Conservation (phyloP, 2,888 invertebrate genomes). For the Lypha dubia region DNA sequence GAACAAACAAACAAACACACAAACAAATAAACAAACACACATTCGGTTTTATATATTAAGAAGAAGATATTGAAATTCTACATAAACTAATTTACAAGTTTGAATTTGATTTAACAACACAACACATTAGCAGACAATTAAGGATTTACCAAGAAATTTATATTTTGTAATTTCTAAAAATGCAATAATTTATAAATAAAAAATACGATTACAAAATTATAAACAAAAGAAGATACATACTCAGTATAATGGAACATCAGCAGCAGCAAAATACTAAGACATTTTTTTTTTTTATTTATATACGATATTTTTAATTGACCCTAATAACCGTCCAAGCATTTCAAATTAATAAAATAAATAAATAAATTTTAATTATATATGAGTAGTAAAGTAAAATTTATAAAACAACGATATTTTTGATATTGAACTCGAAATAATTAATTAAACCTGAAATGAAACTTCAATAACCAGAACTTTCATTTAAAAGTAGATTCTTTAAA, state of each 20-base stretch:
- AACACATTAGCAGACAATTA: conserved; percentile 45
- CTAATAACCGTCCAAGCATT: conserved; percentile 68
- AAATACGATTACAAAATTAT: no score
- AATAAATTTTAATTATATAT: background rate
- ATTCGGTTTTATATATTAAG: no score
- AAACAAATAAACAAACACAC: no score
- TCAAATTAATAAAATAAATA: conserved; percentile 40
- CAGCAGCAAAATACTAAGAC: conserved; percentile 11
- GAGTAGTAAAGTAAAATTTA: conserved; percentile 49
- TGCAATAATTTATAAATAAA: conserved; percentile 12
- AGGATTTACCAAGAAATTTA: conserved; percentile 42
- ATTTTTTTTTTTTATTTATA: no score
- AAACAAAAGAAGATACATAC: no score
- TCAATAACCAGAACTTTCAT: background rate
- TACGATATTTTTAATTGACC: conserved; percentile 57
- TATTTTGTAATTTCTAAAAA: conserved; percentile 1
- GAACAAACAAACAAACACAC: no score
- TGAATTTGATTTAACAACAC: conserved; percentile 31
- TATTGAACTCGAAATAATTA: conserved; percentile 63
- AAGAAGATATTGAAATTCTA: conserved; percentile 45
- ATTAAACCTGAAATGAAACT: conserved; percentile 40
- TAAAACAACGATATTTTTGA: conserved; percentile 32
- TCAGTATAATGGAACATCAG: background rate
- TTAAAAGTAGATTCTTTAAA: conserved; percentile 1
- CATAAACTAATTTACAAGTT: conserved; percentile 42